Base-by-base conservation (phyloP, 92 coral and sea anemone genomes). In the Epizoanthus scotinus region DNA sequence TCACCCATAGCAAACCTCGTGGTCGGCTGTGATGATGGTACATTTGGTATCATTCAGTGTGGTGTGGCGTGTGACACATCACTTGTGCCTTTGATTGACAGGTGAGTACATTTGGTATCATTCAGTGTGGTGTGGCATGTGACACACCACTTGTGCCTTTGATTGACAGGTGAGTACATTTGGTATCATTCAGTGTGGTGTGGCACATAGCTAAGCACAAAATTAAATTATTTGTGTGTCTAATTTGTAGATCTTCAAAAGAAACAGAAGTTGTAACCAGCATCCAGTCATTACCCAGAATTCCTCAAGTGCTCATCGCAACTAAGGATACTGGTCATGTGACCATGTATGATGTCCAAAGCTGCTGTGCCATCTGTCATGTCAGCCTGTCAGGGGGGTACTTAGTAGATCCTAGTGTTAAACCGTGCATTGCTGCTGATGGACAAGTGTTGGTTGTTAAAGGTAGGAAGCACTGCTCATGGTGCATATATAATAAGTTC, bases 21-120 rank as follows among this genome's bases (percentile, higher is more conserved):
- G 20, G 94, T 92, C 47, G 89, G 95, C 25, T 92, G 97, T 77
- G 91, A 87, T 64, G 94, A 92, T 69, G 97, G 94, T 7, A 88
- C 84, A 34, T 92, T 92, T 79, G 88, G 91, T 18, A 78, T 92
- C 21, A 77, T 92, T 57, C 97, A 87, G 69, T 87, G 90, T 77
- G 92, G 92, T 8, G 92, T 80, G 19, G 88, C 97, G 24, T 78
- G 42, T 18, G 56, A 74, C 29, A 90, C 92, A 18, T 82, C 97
- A 5, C 74, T 87, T 6, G 74, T 70, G 58, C 89, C 94, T 49
- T 73, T 92, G 67, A 50, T 77, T 63, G 97, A 92, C 79, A 80
- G 82, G 97, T 92, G 58, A 72, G 92, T 73, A 34, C 84, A 34
- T 92, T 92, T 79, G 88, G 91, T 18, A 78, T 92, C 21, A 77